Percentiles rank a stretch among this genome's conserved stretches.
Conservation (phyloP, 2,797 vertebrate genomes). For the Pipistrellus kuhlii region DNA sequence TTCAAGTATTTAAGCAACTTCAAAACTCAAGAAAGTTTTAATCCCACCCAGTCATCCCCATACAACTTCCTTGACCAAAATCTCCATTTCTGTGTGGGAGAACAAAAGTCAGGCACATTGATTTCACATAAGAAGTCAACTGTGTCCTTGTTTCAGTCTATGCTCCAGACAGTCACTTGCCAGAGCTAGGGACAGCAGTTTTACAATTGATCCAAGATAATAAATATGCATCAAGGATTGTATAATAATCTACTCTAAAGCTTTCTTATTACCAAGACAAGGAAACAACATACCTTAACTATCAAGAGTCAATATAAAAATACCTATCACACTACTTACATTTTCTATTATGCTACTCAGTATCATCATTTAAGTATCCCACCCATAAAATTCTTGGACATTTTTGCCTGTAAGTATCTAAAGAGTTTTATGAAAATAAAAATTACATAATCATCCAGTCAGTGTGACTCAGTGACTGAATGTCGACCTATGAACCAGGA, state of each 20-base stretch:
- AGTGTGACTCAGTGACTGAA: too few relatives aligned
- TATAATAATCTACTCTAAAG: conserved; percentile 18
- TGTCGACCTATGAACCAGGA: too few relatives aligned
- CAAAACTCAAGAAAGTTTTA: conserved; percentile 1
- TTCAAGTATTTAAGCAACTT: background rate
- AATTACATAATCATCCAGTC: background rate
- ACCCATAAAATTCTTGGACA: background rate
- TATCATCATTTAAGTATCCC: conserved; percentile 15
- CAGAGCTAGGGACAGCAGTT: conserved; percentile 20
- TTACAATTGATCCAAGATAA: conserved; percentile 22
- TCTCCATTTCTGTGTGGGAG: conserved; percentile 2
- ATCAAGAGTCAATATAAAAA: background rate
- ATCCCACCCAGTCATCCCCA: background rate
- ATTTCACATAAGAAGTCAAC: conserved; percentile 28
- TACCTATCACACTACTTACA: background rate
- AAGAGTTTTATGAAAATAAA: conserved; percentile 46
- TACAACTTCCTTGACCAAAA: background rate
- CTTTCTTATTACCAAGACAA: conserved; percentile 44
- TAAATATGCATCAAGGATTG: background rate
- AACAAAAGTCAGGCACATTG: background rate
- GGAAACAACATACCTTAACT: conserved; percentile 30
- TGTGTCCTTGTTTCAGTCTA: conserved; percentile 3
- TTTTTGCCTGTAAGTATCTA: conserved; percentile 18
- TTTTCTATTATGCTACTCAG: background rate
- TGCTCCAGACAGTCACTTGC: conserved; percentile 33